These are phyloP conservation scores for Ceratothoa steindachneri DNA, from an alignment of 2,888 invertebrate genomes.

Conservation along the genomic window DNA sequence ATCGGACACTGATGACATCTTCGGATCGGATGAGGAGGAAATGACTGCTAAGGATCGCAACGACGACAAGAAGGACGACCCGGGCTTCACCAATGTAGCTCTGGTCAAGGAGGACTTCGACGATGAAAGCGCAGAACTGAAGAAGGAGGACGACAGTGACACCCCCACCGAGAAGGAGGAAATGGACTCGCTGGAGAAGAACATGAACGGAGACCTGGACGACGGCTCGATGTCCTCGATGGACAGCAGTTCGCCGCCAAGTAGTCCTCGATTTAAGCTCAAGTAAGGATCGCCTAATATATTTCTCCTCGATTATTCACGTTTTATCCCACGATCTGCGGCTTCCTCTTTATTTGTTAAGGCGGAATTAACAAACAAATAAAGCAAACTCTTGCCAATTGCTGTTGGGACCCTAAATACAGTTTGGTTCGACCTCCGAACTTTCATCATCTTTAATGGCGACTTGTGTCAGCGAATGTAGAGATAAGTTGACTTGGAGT, in stretches of 20 bases:
- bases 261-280: not conserved
- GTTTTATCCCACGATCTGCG: too few relatives aligned
- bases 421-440: too few relatives aligned
- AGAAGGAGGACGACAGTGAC: constrained; percentile 23
- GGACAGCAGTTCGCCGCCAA: not conserved
- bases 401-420: too few relatives aligned
- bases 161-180: constrained; percentile 18
- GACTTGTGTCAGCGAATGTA: too few relatives aligned
- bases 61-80: constrained; percentile 28
- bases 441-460: too few relatives aligned
- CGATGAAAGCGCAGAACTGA: constrained; percentile 21
- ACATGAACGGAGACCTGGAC: not conserved
- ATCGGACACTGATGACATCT: not conserved
- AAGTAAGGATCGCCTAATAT: too few relatives aligned
- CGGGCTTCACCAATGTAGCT: constrained; percentile 30
- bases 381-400: too few relatives aligned
- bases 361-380: too few relatives aligned
- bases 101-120: constrained; percentile 24
- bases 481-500: too few relatives aligned
- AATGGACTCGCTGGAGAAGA: not conserved
- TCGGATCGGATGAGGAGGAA: not conserved
- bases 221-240: not conserved
- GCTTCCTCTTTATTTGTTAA: too few relatives aligned
- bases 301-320: too few relatives aligned
- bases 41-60: constrained; percentile 23